A percentile compares a stretch with the other conserved stretches of the same genome.
Conservation (phyloP, 2,797 vertebrate genomes). For the Lutjanus campechanus region DNA sequence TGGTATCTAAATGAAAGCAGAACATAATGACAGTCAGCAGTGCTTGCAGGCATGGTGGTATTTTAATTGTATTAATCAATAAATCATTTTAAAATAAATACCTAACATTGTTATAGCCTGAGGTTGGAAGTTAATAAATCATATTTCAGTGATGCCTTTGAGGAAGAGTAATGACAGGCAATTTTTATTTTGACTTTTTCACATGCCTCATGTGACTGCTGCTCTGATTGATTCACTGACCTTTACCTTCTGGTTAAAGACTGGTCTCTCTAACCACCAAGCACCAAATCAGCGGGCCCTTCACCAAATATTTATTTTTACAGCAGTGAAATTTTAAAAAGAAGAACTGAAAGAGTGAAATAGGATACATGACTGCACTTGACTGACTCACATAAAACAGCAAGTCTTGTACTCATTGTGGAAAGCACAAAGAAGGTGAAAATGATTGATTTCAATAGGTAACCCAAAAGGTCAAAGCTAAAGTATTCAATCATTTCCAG, state of each 20-base stretch:
- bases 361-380: background rate
- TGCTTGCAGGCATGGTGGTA: background rate
- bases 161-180: background rate
- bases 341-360: background rate
- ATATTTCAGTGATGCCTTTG: background rate
- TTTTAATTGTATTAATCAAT: background rate
- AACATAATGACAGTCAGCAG: background rate
- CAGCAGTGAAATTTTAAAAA: background rate
- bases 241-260: background rate
- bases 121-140: background rate
- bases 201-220: background rate
- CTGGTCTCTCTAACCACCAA: background rate
- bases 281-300: background rate
- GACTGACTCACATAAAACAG: constrained; percentile 1
- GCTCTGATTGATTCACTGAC: background rate
- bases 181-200: background rate
- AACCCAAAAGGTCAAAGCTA: constrained; percentile 13
- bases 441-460: constrained; percentile 18
- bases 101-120: background rate
- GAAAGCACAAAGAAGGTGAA: background rate
- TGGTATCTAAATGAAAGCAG: background rate
- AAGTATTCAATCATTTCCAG: constrained; percentile 22
- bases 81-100: background rate
- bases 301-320: constrained; percentile 1
- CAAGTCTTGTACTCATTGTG: background rate